Evolutionary conservation across 2,113 vertebrate species (phyloP).

Genomic region (Atrichornis clamosus): DNA sequence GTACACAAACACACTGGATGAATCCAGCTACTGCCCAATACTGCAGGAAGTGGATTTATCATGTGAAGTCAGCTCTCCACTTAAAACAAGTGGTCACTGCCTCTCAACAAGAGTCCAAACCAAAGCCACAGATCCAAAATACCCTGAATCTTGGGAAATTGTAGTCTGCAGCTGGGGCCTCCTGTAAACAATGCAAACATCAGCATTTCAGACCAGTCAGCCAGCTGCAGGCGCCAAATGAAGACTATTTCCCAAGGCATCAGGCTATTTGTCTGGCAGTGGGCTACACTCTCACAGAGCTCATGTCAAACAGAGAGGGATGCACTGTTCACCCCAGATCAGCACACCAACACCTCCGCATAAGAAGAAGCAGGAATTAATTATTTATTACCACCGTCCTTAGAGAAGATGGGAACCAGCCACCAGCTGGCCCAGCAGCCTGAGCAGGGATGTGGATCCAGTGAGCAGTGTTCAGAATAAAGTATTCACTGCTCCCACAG

Average conservation of each 20-base stretch:
- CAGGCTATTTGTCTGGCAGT: background rate
- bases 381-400: background rate
- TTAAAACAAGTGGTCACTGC: background rate
- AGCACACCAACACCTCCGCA: background rate
- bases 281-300: background rate
- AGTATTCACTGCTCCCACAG: background rate
- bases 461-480: background rate
- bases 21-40: background rate
- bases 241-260: background rate
- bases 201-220: slow-evolving; percentile 23
- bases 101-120: background rate
- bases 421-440: background rate
- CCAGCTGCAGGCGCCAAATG: background rate
- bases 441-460: background rate
- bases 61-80: background rate
- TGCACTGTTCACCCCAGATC: background rate
- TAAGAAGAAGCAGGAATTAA: background rate
- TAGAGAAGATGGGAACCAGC: background rate
- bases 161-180: background rate
- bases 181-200: background rate
- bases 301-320: background rate
- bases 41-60: background rate
- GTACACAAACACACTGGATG: background rate
- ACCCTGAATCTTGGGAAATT: background rate
- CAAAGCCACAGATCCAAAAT: slow-evolving; percentile 17